Percentiles rank a stretch among this genome's conserved stretches.
phyloP scores from a whole-genome alignment of 2,888 invertebrate species.

The Drosophila aldrichi region DNA sequence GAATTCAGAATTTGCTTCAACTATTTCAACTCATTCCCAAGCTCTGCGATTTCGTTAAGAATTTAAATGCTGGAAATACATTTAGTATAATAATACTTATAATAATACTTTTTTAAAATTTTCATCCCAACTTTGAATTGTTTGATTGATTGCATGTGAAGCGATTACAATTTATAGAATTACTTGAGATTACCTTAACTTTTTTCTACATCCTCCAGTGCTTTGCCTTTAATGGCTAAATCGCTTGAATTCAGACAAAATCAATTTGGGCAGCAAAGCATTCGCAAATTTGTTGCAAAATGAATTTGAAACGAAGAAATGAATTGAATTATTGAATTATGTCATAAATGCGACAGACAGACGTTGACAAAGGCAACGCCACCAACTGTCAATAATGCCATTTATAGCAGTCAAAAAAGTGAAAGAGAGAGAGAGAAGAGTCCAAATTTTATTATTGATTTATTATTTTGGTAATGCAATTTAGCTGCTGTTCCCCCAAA shows the following conservation, averaged over 20 bases:
- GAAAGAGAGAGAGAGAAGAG: background rate
- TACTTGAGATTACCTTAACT: slow-evolving; percentile 1
- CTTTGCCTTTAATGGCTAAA: slow-evolving; percentile 43
- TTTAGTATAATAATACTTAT: no score
- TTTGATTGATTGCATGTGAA: background rate
- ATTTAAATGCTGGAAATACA: background rate
- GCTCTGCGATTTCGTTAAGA: background rate
- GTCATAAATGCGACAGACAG: slow-evolving; percentile 54
- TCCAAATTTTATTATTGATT: slow-evolving; percentile 62
- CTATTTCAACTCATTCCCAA: no score
- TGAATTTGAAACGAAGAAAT: slow-evolving; percentile 58
- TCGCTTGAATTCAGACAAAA: slow-evolving; percentile 59
- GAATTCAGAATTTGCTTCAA: no score
- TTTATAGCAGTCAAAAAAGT: slow-evolving; percentile 57
- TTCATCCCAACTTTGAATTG: background rate
- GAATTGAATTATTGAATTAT: slow-evolving; percentile 77
- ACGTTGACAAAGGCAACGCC: slow-evolving; percentile 21
- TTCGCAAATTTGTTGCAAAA: slow-evolving; percentile 46
- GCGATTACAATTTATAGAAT: slow-evolving; percentile 2
- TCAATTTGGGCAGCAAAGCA: slow-evolving; percentile 51
- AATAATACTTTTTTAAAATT: background rate
- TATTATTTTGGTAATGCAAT: slow-evolving; percentile 77
- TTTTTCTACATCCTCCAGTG: background rate
- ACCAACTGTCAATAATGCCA: slow-evolving; percentile 65
- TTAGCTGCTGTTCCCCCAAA: slow-evolving; percentile 29